Evolutionary conservation across 2,113 vertebrate genomes (phyloP), one percentile per base, ranked within the genome.

Genomic region (Rhinolophus sinicus): DNA sequence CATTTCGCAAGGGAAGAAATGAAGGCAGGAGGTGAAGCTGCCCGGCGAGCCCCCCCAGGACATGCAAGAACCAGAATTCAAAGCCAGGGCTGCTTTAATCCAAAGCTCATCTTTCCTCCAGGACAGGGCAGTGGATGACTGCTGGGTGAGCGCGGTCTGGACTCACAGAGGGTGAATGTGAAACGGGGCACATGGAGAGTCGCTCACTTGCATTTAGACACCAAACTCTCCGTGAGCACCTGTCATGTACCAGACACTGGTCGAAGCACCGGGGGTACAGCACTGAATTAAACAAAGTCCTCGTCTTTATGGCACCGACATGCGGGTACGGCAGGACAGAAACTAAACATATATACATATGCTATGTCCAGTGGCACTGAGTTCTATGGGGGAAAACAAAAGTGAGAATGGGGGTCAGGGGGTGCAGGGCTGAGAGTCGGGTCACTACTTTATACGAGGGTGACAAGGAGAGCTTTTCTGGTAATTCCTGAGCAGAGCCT

Each of bases 71-170:
- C 22, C 65, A 14, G n/a, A 30, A 38, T 40, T 60, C 50, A 67
- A 80, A 52, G 0, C 44, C 40, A 76, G n/a, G 54, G 64, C 70
- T 70, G 52, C 70, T 76, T 33, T 19, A 16, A n/a, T 12, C 33
- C 52, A 19, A 52, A 30, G 69, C 35, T 54, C 50, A 30, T 33
- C 35, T 54, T 12, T 69, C 60, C 16, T 8, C 33, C 35, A 4
- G 0, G 13, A 16, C 30, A 16, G 3, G n/a, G 75, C 52, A 54
- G 56, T 0, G 8, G 21, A 2, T 8, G 6, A 8, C 47, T 13
- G 44, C 47, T 58, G 58, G 47, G 10, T 11, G 22, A 50, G 33
- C 3, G 4, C 15, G 30, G 30, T 12, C n/a, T 65, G 52, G 72
- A 54, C 62, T n/a, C 47, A 1, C 0, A 8, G 19, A 7, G 15